Evolutionary conservation across 1,140 invertebrate genomes (phyloP).

Genomic region (Episyrphus balteatus): DNA sequence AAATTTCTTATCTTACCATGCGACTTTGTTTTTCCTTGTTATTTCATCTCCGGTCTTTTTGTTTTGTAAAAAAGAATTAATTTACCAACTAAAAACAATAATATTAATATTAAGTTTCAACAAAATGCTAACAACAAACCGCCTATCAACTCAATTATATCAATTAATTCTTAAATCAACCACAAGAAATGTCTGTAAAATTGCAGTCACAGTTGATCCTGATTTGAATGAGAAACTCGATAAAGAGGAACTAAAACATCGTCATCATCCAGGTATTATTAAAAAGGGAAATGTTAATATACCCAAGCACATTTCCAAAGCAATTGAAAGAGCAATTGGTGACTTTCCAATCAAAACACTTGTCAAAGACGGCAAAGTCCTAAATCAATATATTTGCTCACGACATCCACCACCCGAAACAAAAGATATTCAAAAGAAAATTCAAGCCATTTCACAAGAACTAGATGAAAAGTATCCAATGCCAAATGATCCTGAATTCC

Average conservation of each 20-base stretch:
- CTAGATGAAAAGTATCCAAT: slow-evolving; percentile 28
- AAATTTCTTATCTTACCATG: no score
- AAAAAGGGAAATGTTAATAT: slow-evolving; percentile 40
- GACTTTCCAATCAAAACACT: slow-evolving; percentile 44
- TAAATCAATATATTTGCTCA: slow-evolving; percentile 48
- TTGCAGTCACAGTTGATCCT: slow-evolving; percentile 40
- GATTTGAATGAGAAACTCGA: slow-evolving; percentile 42
- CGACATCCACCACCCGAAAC: slow-evolving; percentile 51
- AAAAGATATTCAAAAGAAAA: slow-evolving; percentile 38
- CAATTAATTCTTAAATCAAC: no score
- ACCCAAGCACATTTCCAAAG: slow-evolving; percentile 46
- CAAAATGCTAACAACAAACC: no score
- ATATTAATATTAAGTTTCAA: no score
- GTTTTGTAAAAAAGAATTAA: no score
- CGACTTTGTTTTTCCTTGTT: no score
- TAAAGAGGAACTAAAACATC: slow-evolving; percentile 47
- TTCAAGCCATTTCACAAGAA: slow-evolving; percentile 22
- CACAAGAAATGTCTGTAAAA: slow-evolving; percentile 30
- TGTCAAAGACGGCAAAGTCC: slow-evolving; percentile 39
- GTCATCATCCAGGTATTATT: slow-evolving; percentile 54
- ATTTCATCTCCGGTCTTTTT: no score
- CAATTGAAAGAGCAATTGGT: slow-evolving; percentile 42
- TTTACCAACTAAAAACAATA: no score
- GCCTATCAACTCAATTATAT: no score
- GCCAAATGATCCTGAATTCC: slow-evolving; percentile 15